These are phyloP conservation scores for Rhingia campestris DNA, from an alignment of 2,888 invertebrate species.

Conservation along the genomic window DNA sequence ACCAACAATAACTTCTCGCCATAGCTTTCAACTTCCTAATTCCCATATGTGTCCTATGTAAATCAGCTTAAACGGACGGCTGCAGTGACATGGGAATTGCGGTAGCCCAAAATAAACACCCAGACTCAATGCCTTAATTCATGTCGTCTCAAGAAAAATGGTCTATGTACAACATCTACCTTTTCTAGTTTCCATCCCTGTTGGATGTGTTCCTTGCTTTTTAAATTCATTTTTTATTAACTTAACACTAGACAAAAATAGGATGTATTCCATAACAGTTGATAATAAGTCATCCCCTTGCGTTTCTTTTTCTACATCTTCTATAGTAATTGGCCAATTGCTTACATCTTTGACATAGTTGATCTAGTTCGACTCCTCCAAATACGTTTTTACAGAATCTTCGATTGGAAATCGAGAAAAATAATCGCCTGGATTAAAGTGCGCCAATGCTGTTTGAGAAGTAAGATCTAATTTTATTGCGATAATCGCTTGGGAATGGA, in stretches of 20 bases:
- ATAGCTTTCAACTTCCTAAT: slow-evolving; percentile 43
- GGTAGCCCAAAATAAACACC: slow-evolving; percentile 64
- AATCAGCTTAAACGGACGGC: slow-evolving; percentile 40
- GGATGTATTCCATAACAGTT: background rate
- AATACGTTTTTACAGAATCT: slow-evolving; percentile 1
- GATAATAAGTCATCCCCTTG: background rate
- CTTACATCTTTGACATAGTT: slow-evolving; percentile 20
- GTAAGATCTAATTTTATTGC: slow-evolving; percentile 31
- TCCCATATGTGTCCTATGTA: slow-evolving; percentile 57
- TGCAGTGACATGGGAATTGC: slow-evolving; percentile 39
- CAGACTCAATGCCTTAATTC: slow-evolving; percentile 35
- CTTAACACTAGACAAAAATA: too few species aligned
- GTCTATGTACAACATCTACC: slow-evolving; percentile 4
- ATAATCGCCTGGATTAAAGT: slow-evolving; percentile 74
- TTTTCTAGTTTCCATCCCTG: slow-evolving; percentile 18
- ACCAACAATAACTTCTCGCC: slow-evolving; percentile 51
- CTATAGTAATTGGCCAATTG: slow-evolving; percentile 11
- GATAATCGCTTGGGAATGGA: slow-evolving; percentile 7
- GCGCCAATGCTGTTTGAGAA: slow-evolving; percentile 66
- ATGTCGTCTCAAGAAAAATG: slow-evolving; percentile 16
- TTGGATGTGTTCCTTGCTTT: too few species aligned
- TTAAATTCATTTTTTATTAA: too few species aligned
- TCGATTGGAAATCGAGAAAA: slow-evolving; percentile 15
- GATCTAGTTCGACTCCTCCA: slow-evolving; percentile 10
- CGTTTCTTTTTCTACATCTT: slow-evolving; percentile 19